Conservation (phyloP, 1,140 invertebrate genomes). For the Marisa cornuarietis region DNA sequence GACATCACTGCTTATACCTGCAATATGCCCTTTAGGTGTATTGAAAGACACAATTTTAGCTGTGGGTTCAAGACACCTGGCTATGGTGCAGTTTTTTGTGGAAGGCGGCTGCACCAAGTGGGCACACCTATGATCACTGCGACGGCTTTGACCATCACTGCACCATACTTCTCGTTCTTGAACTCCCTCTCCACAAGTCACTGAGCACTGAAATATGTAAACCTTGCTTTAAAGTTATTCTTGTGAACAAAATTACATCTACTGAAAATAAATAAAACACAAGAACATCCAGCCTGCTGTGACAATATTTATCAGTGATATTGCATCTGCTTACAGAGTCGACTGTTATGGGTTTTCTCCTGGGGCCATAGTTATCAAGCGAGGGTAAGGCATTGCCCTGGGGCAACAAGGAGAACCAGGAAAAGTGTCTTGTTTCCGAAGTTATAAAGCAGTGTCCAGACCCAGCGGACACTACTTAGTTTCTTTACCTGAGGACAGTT, state of each 20-base stretch:
- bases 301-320: too few species aligned
- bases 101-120: conserved; percentile 23
- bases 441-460: too few species aligned
- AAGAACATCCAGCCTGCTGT: background rate
- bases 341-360: too few species aligned
- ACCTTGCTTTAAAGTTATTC: background rate
- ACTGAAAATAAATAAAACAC: background rate
- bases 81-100: conserved; percentile 29
- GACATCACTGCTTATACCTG: background rate
- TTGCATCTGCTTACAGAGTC: too few species aligned
- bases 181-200: conserved; percentile 27
- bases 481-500: too few species aligned
- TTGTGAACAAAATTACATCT: too few species aligned
- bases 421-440: too few species aligned
- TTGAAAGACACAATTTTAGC: background rate
- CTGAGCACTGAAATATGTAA: conserved; percentile 27
- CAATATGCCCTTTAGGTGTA: background rate
- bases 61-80: conserved; percentile 34
- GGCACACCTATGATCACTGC: conserved; percentile 29
- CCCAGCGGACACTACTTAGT: too few species aligned
- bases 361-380: too few species aligned
- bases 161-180: conserved; percentile 18
- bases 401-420: too few species aligned
- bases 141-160: conserved; percentile 17
- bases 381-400: too few species aligned